Conservation (phyloP, 2,888 invertebrate genomes). For the Encarsia formosa region DNA sequence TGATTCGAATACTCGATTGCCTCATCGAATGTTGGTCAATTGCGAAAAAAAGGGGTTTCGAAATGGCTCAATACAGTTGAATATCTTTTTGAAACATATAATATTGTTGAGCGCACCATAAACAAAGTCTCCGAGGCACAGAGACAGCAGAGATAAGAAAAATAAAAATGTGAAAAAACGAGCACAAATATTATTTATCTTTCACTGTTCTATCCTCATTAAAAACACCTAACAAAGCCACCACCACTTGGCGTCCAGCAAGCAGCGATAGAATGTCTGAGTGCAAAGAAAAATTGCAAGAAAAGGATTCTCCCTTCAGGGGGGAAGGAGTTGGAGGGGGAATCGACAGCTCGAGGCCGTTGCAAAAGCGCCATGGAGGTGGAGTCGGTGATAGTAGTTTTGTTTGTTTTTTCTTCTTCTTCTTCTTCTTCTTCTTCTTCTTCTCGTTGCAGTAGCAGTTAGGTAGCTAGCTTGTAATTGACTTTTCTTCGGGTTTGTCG, state of each 20-base stretch:
- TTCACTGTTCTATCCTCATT: too few species aligned
- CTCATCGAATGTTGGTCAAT: too few species aligned
- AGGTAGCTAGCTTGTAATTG: slow-evolving; percentile 14
- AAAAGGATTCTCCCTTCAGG: slow-evolving; percentile 12
- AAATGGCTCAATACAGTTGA: too few species aligned
- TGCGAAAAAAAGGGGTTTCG: too few species aligned
- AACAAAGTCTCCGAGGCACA: too few species aligned
- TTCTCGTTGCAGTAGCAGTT: not conserved
- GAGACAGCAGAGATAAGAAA: too few species aligned
- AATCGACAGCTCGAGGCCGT: slow-evolving; percentile 12
- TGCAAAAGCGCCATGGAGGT: too few species aligned
- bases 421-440: not conserved
- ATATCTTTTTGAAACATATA: too few species aligned
- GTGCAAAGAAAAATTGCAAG: not conserved
- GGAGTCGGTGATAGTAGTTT: not conserved
- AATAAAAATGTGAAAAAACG: too few species aligned
- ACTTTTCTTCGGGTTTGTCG: slow-evolving; percentile 15
- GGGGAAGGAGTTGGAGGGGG: not conserved
- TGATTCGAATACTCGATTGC: too few species aligned
- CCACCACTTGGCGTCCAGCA: not conserved
- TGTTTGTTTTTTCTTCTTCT: slow-evolving; percentile 12
- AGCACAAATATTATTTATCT: too few species aligned
- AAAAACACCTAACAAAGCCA: slow-evolving; percentile 18
- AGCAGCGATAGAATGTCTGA: not conserved
- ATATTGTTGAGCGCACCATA: too few species aligned